Percentiles rank a stretch among this genome's conserved stretches.
Evolutionary conservation across 1,140 invertebrate species (phyloP).

Genomic region (Drosophila willistoni): DNA sequence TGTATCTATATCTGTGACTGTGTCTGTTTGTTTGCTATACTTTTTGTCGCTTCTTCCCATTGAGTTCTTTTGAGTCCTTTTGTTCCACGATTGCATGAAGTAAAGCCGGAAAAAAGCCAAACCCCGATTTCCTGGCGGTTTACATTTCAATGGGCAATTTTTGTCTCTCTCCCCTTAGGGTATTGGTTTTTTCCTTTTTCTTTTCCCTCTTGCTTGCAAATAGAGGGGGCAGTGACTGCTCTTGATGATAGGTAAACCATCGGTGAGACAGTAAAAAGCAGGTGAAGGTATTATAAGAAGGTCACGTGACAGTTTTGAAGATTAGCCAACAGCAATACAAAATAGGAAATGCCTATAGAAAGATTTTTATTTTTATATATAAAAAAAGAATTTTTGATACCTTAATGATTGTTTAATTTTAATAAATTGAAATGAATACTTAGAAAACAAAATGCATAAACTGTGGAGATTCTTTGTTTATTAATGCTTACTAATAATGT

Average conservation of each 20-base stretch:
- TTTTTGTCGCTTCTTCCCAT: conserved; percentile 61
- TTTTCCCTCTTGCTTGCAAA: conserved; percentile 18
- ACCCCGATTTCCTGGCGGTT: conserved; percentile 80
- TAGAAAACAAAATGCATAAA: no score
- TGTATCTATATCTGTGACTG: conserved; percentile 61
- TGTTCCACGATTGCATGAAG: conserved; percentile 42
- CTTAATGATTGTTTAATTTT: not conserved
- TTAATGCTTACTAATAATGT: no score
- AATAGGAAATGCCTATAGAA: not conserved
- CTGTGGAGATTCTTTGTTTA: no score
- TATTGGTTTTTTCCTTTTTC: conserved; percentile 26
- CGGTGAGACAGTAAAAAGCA: conserved; percentile 27
- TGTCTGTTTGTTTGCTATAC: conserved; percentile 53
- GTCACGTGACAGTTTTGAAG: conserved; percentile 23
- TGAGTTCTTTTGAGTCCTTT: conserved; percentile 36
- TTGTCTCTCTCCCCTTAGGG: conserved; percentile 33
- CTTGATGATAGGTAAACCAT: conserved; percentile 39
- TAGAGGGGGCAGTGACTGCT: conserved; percentile 62
- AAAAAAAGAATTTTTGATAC: not conserved
- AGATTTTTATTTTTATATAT: not conserved
- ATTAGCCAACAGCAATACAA: not conserved
- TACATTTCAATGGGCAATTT: conserved; percentile 82
- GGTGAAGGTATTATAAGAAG: conserved; percentile 25
- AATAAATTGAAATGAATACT: no score
- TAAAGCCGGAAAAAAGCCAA: conserved; percentile 80